Evolutionary conservation across 2,888 invertebrate species (phyloP).

Genomic region (Melipona beecheii): DNA sequence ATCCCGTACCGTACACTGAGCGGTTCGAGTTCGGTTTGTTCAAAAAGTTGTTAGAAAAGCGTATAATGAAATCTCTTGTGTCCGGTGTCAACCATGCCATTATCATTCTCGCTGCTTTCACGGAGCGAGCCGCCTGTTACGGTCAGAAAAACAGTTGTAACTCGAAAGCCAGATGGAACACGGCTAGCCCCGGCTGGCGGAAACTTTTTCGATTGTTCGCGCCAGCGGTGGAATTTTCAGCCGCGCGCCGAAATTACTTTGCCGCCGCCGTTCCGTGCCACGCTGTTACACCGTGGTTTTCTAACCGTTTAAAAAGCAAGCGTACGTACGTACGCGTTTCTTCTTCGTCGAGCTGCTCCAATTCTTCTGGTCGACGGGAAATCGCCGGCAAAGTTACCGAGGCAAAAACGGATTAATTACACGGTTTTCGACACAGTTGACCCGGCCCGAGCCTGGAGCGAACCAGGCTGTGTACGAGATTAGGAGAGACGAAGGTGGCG

Average conservation of each 20-base stretch:
- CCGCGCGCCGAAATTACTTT: slow-evolving; percentile 1
- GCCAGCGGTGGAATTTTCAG: neutral
- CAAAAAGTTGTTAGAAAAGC: neutral
- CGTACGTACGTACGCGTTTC: neutral
- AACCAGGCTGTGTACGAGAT: slow-evolving; percentile 42
- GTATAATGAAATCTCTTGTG: neutral
- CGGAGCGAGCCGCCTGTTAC: neutral
- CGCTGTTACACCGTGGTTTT: neutral
- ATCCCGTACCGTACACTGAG: neutral
- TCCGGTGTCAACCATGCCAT: neutral
- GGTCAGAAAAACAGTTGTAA: neutral
- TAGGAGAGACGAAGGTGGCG: slow-evolving; percentile 56
- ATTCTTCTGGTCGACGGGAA: slow-evolving; percentile 27
- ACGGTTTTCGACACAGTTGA: slow-evolving; percentile 37
- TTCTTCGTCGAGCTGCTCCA: slow-evolving; percentile 17
- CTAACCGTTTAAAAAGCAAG: neutral
- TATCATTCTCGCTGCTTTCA: neutral
- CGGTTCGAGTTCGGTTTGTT: neutral
- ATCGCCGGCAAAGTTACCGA: slow-evolving; percentile 49
- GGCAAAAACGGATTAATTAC: slow-evolving; percentile 71
- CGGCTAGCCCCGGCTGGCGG: neutral
- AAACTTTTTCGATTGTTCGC: slow-evolving; percentile 17
- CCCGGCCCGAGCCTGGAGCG: neutral
- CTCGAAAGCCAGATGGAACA: slow-evolving; percentile 3
- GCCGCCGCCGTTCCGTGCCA: neutral